Conservation (phyloP, 2,113 vertebrate species). For the Romanogobio albipinnatus region DNA sequence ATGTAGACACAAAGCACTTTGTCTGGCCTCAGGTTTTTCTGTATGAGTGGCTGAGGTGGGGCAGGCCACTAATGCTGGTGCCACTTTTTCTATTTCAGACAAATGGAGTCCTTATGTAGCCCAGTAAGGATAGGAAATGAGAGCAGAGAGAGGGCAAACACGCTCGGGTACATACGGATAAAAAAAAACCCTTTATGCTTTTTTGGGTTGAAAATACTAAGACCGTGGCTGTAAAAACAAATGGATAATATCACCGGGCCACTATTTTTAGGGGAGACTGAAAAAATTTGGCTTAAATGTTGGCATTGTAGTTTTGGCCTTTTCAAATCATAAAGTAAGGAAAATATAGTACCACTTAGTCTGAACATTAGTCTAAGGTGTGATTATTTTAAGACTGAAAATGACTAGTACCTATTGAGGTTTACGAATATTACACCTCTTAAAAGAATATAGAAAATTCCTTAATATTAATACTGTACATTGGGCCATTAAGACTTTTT, state of each 20-base stretch:
- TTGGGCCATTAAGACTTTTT: too few relatives aligned
- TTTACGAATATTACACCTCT: too few relatives aligned
- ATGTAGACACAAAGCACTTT: conserved; percentile 87
- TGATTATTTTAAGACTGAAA: background rate
- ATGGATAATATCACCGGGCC: background rate
- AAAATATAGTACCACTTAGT: background rate
- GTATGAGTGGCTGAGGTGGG: conserved; percentile 77
- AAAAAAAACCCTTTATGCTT: background rate
- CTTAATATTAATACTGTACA: too few relatives aligned
- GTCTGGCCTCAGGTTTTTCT: conserved; percentile 76
- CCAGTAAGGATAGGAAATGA: conserved; percentile 67
- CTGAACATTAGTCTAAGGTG: background rate
- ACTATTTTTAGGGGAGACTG: conserved; percentile 10
- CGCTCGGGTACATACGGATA: conserved; percentile 2
- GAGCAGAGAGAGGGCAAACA: conserved; percentile 52
- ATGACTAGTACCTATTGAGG: too few relatives aligned
- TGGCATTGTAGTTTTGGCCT: conserved; percentile 15
- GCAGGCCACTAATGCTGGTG: conserved; percentile 52
- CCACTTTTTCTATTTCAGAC: conserved; percentile 59
- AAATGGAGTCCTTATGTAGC: conserved; percentile 64
- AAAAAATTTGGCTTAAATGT: background rate
- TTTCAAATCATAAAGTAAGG: background rate
- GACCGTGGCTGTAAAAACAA: conserved; percentile 30
- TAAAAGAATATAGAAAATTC: too few relatives aligned
- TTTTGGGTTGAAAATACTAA: conserved; percentile 28